Conservation (phyloP, 2,888 invertebrate species). For the Leucania comma region DNA sequence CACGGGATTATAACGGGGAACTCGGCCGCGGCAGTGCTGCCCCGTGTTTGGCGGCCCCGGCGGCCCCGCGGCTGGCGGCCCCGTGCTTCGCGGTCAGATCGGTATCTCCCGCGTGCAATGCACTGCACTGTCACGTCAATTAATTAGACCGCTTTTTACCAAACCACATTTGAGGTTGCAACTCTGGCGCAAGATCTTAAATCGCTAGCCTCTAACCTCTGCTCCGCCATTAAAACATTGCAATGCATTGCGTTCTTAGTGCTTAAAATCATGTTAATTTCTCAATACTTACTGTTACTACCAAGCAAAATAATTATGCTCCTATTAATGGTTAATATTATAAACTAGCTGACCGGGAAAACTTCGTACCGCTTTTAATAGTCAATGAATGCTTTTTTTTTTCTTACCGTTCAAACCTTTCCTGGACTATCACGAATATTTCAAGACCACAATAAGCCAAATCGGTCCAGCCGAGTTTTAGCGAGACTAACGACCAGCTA, state of each 20-base stretch:
- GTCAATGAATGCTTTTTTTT: too few relatives aligned
- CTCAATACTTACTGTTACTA: slow-evolving; percentile 31
- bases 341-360: too few relatives aligned
- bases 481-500: too few relatives aligned
- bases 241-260: slow-evolving; percentile 36
- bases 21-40: not conserved
- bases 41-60: not conserved
- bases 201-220: slow-evolving; percentile 42
- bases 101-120: slow-evolving; percentile 42
- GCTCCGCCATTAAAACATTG: slow-evolving; percentile 40
- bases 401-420: too few relatives aligned
- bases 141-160: slow-evolving; percentile 61
- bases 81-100: slow-evolving; percentile 23
- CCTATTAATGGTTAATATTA: not conserved
- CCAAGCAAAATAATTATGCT: slow-evolving; percentile 20
- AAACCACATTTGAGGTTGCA: slow-evolving; percentile 48
- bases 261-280: slow-evolving; percentile 25
- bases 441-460: too few relatives aligned
- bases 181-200: slow-evolving; percentile 42
- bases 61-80: slow-evolving; percentile 10
- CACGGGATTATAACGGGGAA: slow-evolving; percentile 29
- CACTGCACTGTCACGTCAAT: slow-evolving; percentile 46
- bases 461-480: too few relatives aligned
- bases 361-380: too few relatives aligned
- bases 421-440: too few relatives aligned